Conservation (phyloP, 2,888 invertebrate species). For the Hyppa rectilinea region DNA sequence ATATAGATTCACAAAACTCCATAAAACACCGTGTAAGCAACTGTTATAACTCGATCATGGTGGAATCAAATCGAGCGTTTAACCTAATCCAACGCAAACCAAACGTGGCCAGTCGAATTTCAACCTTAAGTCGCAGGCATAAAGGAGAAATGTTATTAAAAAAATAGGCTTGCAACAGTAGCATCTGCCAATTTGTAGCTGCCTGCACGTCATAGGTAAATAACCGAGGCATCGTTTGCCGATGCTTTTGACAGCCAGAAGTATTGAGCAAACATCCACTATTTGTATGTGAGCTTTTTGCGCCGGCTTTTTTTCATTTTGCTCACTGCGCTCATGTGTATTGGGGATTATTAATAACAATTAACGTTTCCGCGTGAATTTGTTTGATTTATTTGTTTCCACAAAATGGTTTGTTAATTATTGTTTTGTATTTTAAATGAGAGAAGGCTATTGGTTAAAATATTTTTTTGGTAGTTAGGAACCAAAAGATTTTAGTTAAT, state of each 20-base stretch:
- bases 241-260: slow-evolving; percentile 86
- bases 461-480: no score
- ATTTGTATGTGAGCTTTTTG: slow-evolving; percentile 74
- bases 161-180: slow-evolving; percentile 64
- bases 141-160: slow-evolving; percentile 41
- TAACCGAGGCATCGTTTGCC: slow-evolving; percentile 82
- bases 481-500: no score
- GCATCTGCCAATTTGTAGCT: slow-evolving; percentile 81
- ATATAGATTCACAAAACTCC: slow-evolving; percentile 28
- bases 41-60: slow-evolving; percentile 75
- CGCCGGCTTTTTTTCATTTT: slow-evolving; percentile 56
- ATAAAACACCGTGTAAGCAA: slow-evolving; percentile 65
- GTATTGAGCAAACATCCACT: slow-evolving; percentile 81
- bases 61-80: slow-evolving; percentile 78
- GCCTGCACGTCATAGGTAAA: slow-evolving; percentile 81
- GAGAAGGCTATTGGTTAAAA: no score
- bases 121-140: slow-evolving; percentile 51
- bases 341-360: slow-evolving; percentile 46
- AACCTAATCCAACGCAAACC: slow-evolving; percentile 52
- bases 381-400: slow-evolving; percentile 6
- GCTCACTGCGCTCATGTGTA: slow-evolving; percentile 24
- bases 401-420: neutral
- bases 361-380: slow-evolving; percentile 24
- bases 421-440: neutral
- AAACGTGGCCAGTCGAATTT: slow-evolving; percentile 40